A percentile compares a stretch with the other conserved stretches of the same genome.
These are phyloP conservation scores for Epirrita christyi DNA, from an alignment of 2,888 invertebrate genomes.

Conservation along the genomic window DNA sequence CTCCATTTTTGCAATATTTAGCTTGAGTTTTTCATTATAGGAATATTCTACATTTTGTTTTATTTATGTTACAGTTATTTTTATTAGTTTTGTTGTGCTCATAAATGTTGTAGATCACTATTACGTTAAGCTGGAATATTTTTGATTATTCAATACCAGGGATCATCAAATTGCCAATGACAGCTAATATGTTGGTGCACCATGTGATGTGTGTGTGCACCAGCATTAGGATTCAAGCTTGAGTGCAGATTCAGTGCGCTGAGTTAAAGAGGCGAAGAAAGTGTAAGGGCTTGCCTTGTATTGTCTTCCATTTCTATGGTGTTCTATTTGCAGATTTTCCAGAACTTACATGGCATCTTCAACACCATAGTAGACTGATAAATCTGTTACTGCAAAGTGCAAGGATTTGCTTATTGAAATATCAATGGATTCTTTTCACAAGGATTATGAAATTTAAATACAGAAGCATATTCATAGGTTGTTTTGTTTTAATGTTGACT, in stretches of 20 bases:
- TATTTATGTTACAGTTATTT: conserved; percentile 9
- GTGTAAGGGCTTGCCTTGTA: not conserved
- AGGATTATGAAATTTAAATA: too few relatives aligned
- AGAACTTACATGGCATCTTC: not conserved
- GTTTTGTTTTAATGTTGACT: too few relatives aligned
- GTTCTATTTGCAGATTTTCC: conserved; percentile 10
- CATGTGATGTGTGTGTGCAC: conserved; percentile 18
- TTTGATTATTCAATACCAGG: too few relatives aligned
- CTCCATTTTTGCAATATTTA: conserved; percentile 9
- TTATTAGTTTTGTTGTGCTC: conserved; percentile 15
- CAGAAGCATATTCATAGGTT: too few relatives aligned
- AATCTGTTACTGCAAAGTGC: not conserved
- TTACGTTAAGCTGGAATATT: conserved; percentile 7
- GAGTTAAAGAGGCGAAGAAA: not conserved
- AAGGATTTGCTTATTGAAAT: too few relatives aligned
- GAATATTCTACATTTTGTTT: conserved; percentile 14
- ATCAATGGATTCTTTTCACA: too few relatives aligned
- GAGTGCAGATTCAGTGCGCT: not conserved
- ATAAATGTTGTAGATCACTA: conserved; percentile 25
- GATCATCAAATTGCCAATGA: too few relatives aligned
- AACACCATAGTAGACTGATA: not conserved
- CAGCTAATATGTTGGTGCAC: too few relatives aligned
- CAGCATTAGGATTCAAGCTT: conserved; percentile 3
- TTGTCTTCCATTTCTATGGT: not conserved
- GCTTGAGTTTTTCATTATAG: conserved; percentile 10